phyloP scores from a whole-genome alignment of 1,140 invertebrate species.

The Halictus rubicundus region DNA sequence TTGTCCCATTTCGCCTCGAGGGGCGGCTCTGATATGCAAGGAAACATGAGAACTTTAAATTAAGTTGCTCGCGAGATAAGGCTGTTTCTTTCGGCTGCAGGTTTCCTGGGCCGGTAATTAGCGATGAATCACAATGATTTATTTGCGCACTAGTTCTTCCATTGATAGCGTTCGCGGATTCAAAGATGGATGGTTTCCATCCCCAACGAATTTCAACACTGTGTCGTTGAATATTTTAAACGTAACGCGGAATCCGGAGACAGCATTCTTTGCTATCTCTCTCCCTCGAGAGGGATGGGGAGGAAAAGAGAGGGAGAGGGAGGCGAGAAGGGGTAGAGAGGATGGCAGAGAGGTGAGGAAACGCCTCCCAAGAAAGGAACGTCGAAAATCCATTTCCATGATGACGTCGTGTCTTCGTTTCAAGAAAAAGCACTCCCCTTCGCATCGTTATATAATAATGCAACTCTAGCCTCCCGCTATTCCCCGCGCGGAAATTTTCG shows the following conservation, averaged over 20 bases:
- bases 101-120: no score
- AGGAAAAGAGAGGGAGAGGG: no score
- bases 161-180: not conserved
- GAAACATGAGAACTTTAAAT: not conserved
- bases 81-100: no score
- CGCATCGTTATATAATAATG: slow-evolving; percentile 1
- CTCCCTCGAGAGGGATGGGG: no score
- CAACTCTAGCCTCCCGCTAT: no score
- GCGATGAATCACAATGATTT: not conserved
- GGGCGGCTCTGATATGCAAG: not conserved
- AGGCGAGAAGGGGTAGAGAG: no score
- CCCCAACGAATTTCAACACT: not conserved
- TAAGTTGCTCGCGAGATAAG: not conserved
- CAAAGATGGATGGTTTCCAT: not conserved
- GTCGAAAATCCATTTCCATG: slow-evolving; percentile 34
- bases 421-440: slow-evolving; percentile 3
- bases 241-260: not conserved
- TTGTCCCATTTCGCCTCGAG: not conserved
- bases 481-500: not conserved
- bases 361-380: not conserved
- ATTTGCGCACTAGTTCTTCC: not conserved
- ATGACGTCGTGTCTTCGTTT: slow-evolving; percentile 18
- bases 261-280: not conserved
- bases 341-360: no score
- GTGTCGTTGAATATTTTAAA: not conserved